These are phyloP conservation scores for Pygocentrus nattereri DNA, from an alignment of 2,797 vertebrate species.

Conservation along the genomic window DNA sequence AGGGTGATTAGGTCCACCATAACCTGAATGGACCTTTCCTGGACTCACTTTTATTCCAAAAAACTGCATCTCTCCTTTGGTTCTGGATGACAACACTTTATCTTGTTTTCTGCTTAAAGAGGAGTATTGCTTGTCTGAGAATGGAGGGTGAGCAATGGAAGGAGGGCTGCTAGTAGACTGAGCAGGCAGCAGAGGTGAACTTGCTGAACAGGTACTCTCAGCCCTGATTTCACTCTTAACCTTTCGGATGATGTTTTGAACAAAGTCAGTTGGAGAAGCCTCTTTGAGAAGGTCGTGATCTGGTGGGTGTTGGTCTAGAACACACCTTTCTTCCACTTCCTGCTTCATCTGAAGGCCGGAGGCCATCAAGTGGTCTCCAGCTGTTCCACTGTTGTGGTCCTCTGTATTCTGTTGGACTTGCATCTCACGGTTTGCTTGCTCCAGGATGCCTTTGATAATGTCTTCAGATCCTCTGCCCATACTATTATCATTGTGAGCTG, in stretches of 20 bases:
- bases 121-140: neutral
- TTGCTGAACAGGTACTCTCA: constrained; percentile 88
- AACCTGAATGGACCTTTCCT: constrained; percentile 67
- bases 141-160: neutral
- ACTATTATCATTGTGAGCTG: constrained; percentile 75
- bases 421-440: constrained; percentile 91
- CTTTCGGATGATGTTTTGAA: constrained; percentile 96
- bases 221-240: constrained; percentile 95
- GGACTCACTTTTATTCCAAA: constrained; percentile 85
- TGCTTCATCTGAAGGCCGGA: constrained; percentile 82
- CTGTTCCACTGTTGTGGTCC: constrained; percentile 57
- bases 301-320: constrained; percentile 74
- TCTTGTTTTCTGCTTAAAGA: constrained; percentile 55
- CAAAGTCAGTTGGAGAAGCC: constrained; percentile 90
- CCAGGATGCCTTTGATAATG: constrained; percentile 92
- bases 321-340: constrained; percentile 79
- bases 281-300: constrained; percentile 82
- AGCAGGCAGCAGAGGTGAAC: constrained; percentile 88
- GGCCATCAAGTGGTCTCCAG: constrained; percentile 77
- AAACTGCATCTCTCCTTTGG: constrained; percentile 76
- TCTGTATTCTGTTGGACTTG: constrained; percentile 86
- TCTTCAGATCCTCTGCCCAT: constrained; percentile 71
- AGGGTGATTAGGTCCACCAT: constrained; percentile 70
- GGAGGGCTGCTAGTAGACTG: constrained; percentile 51
- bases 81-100: constrained; percentile 71